phyloP scores from a whole-genome alignment of 2,113 vertebrate genomes.

The Nerophis lumbriciformis region DNA sequence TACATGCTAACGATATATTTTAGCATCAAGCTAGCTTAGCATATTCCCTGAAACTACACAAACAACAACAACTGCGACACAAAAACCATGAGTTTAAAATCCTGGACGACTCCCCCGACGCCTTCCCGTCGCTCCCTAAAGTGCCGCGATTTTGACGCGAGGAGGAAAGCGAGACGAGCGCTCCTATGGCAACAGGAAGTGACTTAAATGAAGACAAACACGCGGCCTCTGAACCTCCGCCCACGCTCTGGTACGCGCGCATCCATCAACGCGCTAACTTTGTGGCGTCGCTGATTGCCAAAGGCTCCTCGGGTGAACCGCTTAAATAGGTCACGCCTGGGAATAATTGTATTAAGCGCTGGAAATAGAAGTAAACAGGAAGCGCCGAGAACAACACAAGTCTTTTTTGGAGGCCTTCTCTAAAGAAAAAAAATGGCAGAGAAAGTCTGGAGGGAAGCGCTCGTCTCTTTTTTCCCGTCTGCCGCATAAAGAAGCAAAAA shows the following conservation, averaged over 20 bases:
- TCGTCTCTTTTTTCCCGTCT: slow-evolving; percentile 41
- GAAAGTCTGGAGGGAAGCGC: slow-evolving; percentile 51
- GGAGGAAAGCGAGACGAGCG: slow-evolving; percentile 43
- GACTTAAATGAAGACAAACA: slow-evolving; percentile 72
- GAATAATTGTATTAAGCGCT: slow-evolving; percentile 68
- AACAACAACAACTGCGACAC: too few relatives aligned
- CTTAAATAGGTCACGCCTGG: slow-evolving; percentile 72
- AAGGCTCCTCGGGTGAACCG: slow-evolving; percentile 55
- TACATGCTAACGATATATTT: too few relatives aligned
- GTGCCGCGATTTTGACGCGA: slow-evolving; percentile 53
- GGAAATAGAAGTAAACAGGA: slow-evolving; percentile 71
- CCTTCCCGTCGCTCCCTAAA: slow-evolving; percentile 12
- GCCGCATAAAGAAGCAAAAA: slow-evolving; percentile 36
- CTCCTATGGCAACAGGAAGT: slow-evolving; percentile 72
- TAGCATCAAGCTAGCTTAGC: too few relatives aligned
- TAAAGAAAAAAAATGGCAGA: slow-evolving; percentile 47
- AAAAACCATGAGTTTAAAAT: too few relatives aligned
- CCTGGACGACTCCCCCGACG: too few relatives aligned
- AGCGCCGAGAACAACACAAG: slow-evolving; percentile 54
- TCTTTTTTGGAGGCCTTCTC: slow-evolving; percentile 57
- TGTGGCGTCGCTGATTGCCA: slow-evolving; percentile 60
- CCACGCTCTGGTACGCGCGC: slow-evolving; percentile 63
- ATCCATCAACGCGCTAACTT: slow-evolving; percentile 64
- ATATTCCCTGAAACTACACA: too few relatives aligned
- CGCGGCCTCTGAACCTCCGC: slow-evolving; percentile 70